Evolutionary conservation across 2,113 vertebrate genomes (phyloP).

Genomic region (Himantopus leucocephalus): DNA sequence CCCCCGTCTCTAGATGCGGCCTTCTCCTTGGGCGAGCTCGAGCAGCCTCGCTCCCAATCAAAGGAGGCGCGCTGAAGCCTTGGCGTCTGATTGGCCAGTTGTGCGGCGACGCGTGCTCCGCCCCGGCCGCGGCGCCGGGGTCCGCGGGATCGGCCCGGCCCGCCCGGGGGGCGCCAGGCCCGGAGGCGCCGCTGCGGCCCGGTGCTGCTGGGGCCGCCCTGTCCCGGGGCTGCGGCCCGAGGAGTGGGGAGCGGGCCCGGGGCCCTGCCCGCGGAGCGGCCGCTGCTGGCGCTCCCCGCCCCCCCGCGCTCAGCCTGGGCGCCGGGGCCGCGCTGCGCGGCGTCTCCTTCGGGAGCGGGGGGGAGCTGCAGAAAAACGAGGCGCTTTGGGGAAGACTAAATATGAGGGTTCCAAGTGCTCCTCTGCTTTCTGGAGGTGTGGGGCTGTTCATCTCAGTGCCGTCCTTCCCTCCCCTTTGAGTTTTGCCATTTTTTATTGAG

Average conservation of each 20-base stretch:
- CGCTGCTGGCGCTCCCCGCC: not conserved
- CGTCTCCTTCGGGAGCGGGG: not conserved
- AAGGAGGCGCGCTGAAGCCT: not conserved
- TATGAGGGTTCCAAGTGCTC: fast-evolving
- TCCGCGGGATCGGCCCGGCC: no score
- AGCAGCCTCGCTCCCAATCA: not conserved
- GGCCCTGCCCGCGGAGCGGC: not conserved
- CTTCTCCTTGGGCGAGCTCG: not conserved
- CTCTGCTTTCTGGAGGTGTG: not conserved
- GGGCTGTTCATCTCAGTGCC: fast-evolving
- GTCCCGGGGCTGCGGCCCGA: not conserved
- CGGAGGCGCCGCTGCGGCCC: no score
- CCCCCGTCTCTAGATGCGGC: not conserved
- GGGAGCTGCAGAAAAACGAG: no score
- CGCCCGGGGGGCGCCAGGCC: no score
- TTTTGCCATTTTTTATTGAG: not conserved
- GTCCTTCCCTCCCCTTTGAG: no score
- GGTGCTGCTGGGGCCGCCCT: no score
- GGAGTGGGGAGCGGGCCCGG: not conserved
- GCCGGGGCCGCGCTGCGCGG: not conserved
- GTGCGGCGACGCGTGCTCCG: not conserved
- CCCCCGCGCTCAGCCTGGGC: not conserved
- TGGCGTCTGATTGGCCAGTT: not conserved
- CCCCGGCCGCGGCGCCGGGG: not conserved
- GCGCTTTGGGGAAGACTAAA: fast-evolving